Evolutionary conservation across 2,888 invertebrate genomes (phyloP).

Genomic region (Pandemis cinnamomeana): DNA sequence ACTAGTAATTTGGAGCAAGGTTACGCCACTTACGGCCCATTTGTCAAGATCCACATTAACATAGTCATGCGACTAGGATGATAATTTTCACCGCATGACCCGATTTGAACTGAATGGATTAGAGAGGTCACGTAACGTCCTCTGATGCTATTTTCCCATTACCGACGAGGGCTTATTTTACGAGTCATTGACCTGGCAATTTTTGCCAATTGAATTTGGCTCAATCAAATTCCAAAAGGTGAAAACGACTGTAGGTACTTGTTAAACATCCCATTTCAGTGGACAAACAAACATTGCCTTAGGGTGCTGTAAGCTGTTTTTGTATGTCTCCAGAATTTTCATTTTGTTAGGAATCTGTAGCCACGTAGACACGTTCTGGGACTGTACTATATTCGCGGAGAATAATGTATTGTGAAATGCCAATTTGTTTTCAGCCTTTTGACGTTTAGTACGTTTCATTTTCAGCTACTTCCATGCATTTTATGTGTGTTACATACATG

Average conservation of each 20-base stretch:
- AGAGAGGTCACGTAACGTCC: conserved; percentile 33
- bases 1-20: conserved; percentile 28
- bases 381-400: neutral
- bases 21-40: conserved; percentile 11
- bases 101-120: conserved; percentile 26
- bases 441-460: neutral
- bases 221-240: conserved; percentile 6
- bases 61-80: conserved; percentile 26
- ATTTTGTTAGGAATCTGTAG: neutral
- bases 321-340: neutral
- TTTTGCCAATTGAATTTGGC: conserved; percentile 12
- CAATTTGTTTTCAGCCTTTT: too few species aligned
- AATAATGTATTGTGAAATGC: neutral
- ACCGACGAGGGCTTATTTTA: conserved; percentile 30
- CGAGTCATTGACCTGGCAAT: conserved; percentile 21
- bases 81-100: conserved; percentile 35
- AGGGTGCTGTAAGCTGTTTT: neutral
- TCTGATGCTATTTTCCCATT: conserved; percentile 24
- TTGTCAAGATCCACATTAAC: conserved; percentile 16
- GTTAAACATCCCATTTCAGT: neutral
- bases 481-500: too few species aligned
- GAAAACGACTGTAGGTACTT: neutral
- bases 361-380: neutral
- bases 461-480: neutral
- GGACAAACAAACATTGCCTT: neutral